A percentile compares a stretch with the other conserved stretches of the same genome.
Evolutionary conservation across 2,797 vertebrate genomes (phyloP).

Genomic region (Channallabes apus): DNA sequence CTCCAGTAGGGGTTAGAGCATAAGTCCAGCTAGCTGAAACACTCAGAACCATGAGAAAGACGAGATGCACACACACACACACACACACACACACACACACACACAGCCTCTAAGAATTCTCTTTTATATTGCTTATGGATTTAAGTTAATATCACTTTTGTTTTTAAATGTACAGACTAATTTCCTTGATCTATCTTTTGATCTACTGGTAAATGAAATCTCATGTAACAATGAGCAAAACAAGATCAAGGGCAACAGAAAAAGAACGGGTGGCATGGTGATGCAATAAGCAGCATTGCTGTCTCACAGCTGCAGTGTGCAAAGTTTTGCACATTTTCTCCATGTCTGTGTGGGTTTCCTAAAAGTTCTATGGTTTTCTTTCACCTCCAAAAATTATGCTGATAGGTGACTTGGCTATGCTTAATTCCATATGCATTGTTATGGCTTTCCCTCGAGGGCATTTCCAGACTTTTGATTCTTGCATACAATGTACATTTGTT

Average conservation of each 20-base stretch:
- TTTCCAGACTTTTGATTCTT: too few species aligned
- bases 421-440: background rate
- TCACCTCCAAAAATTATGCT: background rate
- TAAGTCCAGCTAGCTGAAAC: background rate
- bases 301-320: background rate
- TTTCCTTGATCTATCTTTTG: background rate
- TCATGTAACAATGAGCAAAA: background rate
- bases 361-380: background rate
- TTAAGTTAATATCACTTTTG: background rate
- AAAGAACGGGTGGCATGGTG: background rate
- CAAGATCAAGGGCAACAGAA: background rate
- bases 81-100: slow-evolving; percentile 1
- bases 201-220: background rate
- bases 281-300: background rate
- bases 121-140: background rate
- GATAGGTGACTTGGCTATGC: background rate
- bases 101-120: background rate
- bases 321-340: background rate
- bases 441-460: too few species aligned
- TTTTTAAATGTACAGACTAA: background rate
- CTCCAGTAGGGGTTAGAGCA: background rate
- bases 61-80: background rate
- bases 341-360: background rate
- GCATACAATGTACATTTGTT: too few species aligned
- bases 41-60: background rate